These are phyloP conservation scores for Thera britannica DNA, from an alignment of 2,888 invertebrate species.

Conservation along the genomic window DNA sequence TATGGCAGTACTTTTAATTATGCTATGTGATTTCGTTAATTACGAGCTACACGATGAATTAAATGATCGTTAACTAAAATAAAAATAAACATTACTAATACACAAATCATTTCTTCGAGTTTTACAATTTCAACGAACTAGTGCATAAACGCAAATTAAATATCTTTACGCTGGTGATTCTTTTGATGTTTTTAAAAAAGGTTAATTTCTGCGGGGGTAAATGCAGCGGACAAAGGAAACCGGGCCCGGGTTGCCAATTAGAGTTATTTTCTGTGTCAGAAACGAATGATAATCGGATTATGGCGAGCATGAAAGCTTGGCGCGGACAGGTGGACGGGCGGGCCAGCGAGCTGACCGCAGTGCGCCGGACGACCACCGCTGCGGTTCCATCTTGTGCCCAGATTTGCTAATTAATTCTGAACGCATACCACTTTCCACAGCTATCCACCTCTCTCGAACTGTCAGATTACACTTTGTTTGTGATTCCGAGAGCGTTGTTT, in stretches of 20 bases:
- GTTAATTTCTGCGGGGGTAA: constrained; percentile 25
- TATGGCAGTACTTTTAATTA: too few relatives aligned
- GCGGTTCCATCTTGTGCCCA: constrained; percentile 61
- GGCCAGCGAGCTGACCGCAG: constrained; percentile 51
- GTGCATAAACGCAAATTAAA: background rate
- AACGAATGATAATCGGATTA: constrained; percentile 67
- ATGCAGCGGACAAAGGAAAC: constrained; percentile 44
- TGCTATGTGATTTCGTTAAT: too few relatives aligned
- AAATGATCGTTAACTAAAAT: too few relatives aligned
- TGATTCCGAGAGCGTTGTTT: constrained; percentile 31
- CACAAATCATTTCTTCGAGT: too few relatives aligned
- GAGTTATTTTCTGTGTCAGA: constrained; percentile 54
- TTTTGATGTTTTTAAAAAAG: constrained; percentile 17
- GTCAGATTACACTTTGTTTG: constrained; percentile 33
- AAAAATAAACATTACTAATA: too few relatives aligned
- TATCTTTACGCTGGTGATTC: background rate
- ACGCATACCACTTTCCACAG: constrained; percentile 53
- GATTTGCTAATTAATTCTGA: constrained; percentile 73
- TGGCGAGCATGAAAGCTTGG: constrained; percentile 49
- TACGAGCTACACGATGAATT: too few relatives aligned
- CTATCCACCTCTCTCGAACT: constrained; percentile 43
- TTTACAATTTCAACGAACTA: too few relatives aligned
- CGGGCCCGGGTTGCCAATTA: constrained; percentile 50
- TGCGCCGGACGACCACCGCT: constrained; percentile 50
- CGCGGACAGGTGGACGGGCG: constrained; percentile 63